A percentile compares a stretch with the other conserved stretches of the same genome.
These are phyloP conservation scores for Lamprologus tigripictilis DNA, from an alignment of 2,113 vertebrate species.

Conservation along the genomic window DNA sequence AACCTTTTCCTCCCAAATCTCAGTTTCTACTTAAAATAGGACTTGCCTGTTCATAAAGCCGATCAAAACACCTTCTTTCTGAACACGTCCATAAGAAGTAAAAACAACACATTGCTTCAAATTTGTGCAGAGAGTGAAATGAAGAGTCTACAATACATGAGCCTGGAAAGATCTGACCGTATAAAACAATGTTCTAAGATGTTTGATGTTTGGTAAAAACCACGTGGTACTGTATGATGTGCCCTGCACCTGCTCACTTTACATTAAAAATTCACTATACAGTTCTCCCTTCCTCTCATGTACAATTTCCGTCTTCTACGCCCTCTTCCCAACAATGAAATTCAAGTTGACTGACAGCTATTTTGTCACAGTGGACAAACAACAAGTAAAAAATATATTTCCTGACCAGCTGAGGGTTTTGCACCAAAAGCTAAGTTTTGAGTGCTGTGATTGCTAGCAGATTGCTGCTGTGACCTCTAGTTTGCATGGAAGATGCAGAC, in stretches of 20 bases:
- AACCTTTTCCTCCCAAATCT: not conserved
- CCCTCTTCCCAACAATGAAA: not conserved
- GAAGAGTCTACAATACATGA: rapidly evolving
- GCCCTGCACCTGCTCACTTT: not conserved
- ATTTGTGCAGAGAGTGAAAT: not conserved
- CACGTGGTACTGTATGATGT: rapidly evolving
- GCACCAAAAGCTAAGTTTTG: not conserved
- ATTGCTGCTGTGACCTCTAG: not conserved
- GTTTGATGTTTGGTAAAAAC: not conserved
- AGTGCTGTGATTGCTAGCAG: not conserved
- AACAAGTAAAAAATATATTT: not conserved
- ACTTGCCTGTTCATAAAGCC: not conserved
- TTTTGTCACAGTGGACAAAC: not conserved
- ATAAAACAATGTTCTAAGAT: not conserved
- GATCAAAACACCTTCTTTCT: not conserved
- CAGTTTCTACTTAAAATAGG: not conserved
- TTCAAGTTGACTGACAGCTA: not conserved
- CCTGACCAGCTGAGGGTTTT: not conserved
- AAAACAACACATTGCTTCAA: not conserved
- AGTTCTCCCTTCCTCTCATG: not conserved
- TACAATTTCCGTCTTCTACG: rapidly evolving
- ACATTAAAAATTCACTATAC: rapidly evolving
- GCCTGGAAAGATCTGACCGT: not conserved
- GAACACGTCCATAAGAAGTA: not conserved
- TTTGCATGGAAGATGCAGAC: not conserved